Conservation (phyloP, 2,113 vertebrate species). For the Apaloderma vittatum region DNA sequence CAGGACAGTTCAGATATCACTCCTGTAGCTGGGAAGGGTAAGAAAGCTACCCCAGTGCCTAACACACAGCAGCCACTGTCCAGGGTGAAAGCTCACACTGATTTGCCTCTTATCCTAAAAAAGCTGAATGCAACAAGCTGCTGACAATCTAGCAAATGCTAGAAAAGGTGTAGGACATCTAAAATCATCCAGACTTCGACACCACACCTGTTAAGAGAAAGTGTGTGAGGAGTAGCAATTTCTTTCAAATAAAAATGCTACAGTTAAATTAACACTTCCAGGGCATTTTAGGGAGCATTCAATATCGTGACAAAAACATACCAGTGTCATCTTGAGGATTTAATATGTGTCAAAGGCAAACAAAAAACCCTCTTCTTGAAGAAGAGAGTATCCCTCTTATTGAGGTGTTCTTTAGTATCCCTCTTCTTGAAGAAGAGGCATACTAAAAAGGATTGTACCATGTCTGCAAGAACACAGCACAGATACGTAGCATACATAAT, state of each 20-base stretch:
- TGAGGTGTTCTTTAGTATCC: no score
- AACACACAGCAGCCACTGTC: neutral
- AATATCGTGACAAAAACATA: neutral
- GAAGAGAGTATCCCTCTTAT: neutral
- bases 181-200: neutral
- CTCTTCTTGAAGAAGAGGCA: neutral
- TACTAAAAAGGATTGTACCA: neutral
- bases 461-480: neutral
- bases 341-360: neutral
- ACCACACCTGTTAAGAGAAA: neutral
- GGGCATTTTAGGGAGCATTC: neutral
- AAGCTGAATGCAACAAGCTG: neutral
- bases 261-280: neutral
- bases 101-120: neutral
- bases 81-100: neutral
- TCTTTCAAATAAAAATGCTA: neutral
- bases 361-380: neutral
- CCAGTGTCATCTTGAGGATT: neutral
- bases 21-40: neutral
- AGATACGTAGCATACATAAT: neutral
- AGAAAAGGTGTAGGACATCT: neutral
- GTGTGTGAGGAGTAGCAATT: neutral
- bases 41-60: neutral
- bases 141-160: neutral
- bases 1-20: accelerated